phyloP scores from a whole-genome alignment of 2,888 invertebrate genomes.

The Spisula solida region DNA sequence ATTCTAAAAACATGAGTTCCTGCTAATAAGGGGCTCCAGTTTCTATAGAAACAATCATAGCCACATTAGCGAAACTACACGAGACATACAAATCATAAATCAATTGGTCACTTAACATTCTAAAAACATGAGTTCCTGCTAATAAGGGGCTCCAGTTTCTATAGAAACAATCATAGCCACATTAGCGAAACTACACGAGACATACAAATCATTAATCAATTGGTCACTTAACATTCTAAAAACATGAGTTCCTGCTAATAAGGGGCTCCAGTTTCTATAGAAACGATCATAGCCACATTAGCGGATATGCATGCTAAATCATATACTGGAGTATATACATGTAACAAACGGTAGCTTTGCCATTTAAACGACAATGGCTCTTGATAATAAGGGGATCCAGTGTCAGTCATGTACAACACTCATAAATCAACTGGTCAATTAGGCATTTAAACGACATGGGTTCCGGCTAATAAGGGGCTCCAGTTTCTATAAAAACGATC shows the following conservation, averaged over 20 bases:
- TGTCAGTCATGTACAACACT: background rate
- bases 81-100: background rate
- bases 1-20: background rate
- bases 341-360: background rate
- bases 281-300: conserved; percentile 14
- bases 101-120: background rate
- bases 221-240: too few species aligned
- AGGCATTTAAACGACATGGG: background rate
- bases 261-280: background rate
- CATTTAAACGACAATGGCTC: background rate
- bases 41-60: background rate
- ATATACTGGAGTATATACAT: too few species aligned
- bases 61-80: background rate
- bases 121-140: background rate
- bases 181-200: background rate
- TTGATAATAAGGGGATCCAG: background rate
- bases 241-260: background rate
- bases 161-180: conserved; percentile 20
- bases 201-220: too few species aligned
- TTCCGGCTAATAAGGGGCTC: conserved; percentile 1
- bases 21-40: background rate
- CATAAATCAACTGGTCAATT: background rate
- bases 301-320: background rate
- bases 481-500: background rate
- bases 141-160: conserved; percentile 15